Conservation (phyloP, 2,797 vertebrate genomes). For the Bradypus variegatus region DNA sequence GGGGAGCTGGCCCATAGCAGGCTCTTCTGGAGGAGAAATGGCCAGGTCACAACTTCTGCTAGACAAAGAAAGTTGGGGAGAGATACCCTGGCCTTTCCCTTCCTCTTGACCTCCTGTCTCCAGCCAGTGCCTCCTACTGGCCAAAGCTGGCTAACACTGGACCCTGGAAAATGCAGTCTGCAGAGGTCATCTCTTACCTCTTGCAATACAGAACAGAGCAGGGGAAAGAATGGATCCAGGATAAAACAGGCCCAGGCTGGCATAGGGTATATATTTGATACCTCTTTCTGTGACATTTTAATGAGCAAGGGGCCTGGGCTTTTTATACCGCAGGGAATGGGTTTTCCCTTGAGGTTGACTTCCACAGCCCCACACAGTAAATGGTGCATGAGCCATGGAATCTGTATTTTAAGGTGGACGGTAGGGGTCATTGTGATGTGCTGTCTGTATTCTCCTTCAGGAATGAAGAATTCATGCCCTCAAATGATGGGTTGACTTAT, state of each 20-base stretch:
- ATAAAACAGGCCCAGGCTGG: background rate
- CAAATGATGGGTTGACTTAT: too few relatives aligned
- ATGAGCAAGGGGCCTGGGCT: background rate
- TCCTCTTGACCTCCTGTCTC: background rate
- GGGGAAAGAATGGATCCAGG: background rate
- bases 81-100: background rate
- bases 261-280: background rate
- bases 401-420: background rate
- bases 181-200: too few relatives aligned
- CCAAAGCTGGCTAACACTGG: background rate
- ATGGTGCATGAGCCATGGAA: background rate
- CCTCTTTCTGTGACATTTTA: background rate
- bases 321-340: background rate
- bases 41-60: background rate
- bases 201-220: background rate
- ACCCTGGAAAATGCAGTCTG: background rate
- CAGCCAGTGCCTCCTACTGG: background rate
- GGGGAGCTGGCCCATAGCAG: background rate
- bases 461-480: background rate
- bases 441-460: background rate
- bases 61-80: background rate
- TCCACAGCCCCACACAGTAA: background rate
- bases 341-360: background rate
- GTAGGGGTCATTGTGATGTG: accelerated
- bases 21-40: background rate